Evolutionary conservation across 2,888 invertebrate species (phyloP), one percentile per base, ranked within the genome.

Genomic region (Aphelenchoides bicaudatus): DNA sequence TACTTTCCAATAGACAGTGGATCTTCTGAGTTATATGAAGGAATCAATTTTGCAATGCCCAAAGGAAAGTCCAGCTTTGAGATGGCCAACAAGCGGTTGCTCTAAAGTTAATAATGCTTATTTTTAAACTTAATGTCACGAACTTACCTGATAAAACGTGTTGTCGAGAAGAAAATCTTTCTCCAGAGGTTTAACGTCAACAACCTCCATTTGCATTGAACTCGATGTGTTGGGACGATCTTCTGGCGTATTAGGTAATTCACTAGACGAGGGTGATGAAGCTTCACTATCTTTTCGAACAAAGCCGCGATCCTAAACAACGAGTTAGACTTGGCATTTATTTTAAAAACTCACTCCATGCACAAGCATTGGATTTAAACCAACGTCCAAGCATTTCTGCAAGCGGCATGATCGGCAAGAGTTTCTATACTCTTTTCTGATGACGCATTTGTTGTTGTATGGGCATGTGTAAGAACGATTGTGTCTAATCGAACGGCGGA

Each of bases 401-500:
- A 50, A 43, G 16, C 62, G 62, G 27, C 62, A 62, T 5, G 65
- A 56, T 19, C 62, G 54, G 30, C 62, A 62, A 37, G 51, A 61
- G 39, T 62, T 62, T 19, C 62, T 50, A 39, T 63, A 62, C 31
- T 65, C 62, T 31, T 52, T 61, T 19, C 47, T 23, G 19, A 61
- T 61, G 46, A 31, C 46, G 28, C 62, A 61, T 27, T 61, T 39
- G 5, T 57, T 48, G 39, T 29, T 39, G 25, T 63, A 61, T 16
- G 50, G 61, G 29, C 62, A 61, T 28, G 27, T 28, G 49, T 61
- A 61, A 8, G 27, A 38, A 21, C 54, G 30, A 19, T 61, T 48
- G 34, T 34, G 38, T 8, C 62, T 50, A 13, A 62, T 51, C 5
- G 62, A 58, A 5, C 62, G 39, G n/a, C 62, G 62, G 43, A 62